phyloP scores from a whole-genome alignment of 1,140 invertebrate genomes.

The Chionoecetes opilio region DNA sequence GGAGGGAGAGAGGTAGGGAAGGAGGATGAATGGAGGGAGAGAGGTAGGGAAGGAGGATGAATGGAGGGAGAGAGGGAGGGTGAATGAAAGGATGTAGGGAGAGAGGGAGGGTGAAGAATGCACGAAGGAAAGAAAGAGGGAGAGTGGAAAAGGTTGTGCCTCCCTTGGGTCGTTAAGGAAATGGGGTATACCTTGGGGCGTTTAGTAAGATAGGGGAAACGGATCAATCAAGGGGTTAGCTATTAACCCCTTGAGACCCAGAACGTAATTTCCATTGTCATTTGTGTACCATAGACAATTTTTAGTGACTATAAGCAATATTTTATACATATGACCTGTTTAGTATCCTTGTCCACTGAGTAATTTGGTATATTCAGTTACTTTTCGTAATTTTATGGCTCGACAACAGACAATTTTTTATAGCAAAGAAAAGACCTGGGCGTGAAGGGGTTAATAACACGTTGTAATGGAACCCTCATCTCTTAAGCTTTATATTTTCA shows the following conservation, averaged over 20 bases:
- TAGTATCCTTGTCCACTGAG: too few species aligned
- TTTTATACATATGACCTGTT: too few species aligned
- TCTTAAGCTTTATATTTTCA: background rate
- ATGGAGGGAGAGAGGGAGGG: background rate
- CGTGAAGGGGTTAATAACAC: too few species aligned
- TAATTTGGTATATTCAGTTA: too few species aligned
- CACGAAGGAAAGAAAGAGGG: background rate
- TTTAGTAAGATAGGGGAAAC: constrained; percentile 14
- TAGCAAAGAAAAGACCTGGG: too few species aligned
- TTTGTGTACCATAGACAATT: too few species aligned
- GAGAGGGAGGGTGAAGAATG: background rate
- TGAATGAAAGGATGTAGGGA: background rate
- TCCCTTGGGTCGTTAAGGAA: background rate
- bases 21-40: background rate
- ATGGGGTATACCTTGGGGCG: background rate
- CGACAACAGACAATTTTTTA: too few species aligned
- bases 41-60: background rate
- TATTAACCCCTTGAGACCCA: too few species aligned
- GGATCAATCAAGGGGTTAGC: constrained; percentile 10
- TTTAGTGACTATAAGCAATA: too few species aligned
- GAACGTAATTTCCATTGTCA: too few species aligned
- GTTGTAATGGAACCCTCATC: background rate
- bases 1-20: background rate
- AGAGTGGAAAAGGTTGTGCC: background rate
- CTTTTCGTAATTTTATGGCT: too few species aligned